Evolutionary conservation across 2,888 invertebrate genomes (phyloP).

Genomic region (Pediacus dermestoides): DNA sequence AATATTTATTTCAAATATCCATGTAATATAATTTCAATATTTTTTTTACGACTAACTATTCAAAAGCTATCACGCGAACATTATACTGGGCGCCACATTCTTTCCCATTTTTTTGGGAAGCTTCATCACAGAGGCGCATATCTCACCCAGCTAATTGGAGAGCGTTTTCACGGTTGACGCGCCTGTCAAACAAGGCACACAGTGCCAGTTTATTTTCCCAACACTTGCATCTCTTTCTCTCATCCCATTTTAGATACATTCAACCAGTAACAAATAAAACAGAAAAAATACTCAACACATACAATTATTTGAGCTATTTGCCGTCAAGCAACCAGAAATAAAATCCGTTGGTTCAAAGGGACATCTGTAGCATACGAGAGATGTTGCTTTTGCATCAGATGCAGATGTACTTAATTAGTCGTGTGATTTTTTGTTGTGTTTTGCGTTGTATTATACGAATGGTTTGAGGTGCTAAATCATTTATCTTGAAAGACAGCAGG

Average conservation of each 20-base stretch:
- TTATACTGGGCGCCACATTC: too few relatives aligned
- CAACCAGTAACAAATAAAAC: constrained; percentile 27
- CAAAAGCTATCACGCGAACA: too few relatives aligned
- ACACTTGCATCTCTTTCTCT: constrained; percentile 25
- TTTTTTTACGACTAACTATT: too few relatives aligned
- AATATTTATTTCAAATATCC: too few relatives aligned
- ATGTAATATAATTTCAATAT: too few relatives aligned
- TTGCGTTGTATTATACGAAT: background rate
- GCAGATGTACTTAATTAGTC: constrained; percentile 39
- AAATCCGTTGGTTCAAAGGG: constrained; percentile 34
- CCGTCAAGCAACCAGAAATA: constrained; percentile 35
- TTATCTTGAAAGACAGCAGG: too few relatives aligned
- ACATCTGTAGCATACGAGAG: constrained; percentile 33
- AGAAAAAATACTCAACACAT: constrained; percentile 33
- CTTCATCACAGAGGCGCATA: too few relatives aligned
- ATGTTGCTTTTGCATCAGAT: constrained; percentile 29
- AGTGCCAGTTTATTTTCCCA: constrained; percentile 41
- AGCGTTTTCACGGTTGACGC: constrained; percentile 47
- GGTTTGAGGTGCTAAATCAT: too few relatives aligned
- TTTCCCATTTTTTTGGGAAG: too few relatives aligned
- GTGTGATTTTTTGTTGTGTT: constrained; percentile 22
- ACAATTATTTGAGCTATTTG: constrained; percentile 44
- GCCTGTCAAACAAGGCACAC: constrained; percentile 45
- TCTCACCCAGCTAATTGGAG: constrained; percentile 49
- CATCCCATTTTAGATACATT: constrained; percentile 27